These are phyloP conservation scores for Aspidapion aeneum DNA, from an alignment of 2,888 invertebrate species.

Conservation along the genomic window DNA sequence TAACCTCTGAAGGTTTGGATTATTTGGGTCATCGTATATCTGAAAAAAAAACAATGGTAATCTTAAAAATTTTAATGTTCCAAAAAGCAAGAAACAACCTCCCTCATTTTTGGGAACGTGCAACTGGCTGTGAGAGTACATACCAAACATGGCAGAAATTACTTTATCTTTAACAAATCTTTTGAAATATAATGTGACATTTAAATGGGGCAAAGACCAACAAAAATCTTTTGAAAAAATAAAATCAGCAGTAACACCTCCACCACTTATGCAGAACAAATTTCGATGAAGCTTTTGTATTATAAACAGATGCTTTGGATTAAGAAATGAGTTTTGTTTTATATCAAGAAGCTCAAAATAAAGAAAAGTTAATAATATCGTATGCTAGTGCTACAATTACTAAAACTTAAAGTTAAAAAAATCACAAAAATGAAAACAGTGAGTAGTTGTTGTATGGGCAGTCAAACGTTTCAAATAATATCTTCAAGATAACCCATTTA, in stretches of 20 bases:
- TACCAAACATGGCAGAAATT: neutral
- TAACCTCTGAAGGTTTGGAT: neutral
- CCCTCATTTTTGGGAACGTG: neutral
- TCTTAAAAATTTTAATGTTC: neutral
- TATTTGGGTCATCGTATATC: conserved; percentile 11
- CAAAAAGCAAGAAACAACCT: no score
- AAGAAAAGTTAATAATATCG: neutral
- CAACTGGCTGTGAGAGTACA: neutral
- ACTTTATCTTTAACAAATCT: neutral
- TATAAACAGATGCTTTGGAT: conserved; percentile 6
- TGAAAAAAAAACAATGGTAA: neutral
- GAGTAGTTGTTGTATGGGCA: neutral
- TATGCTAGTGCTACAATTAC: neutral
- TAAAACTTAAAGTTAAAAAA: neutral
- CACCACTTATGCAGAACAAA: neutral
- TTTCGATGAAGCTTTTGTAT: neutral
- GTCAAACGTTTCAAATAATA: neutral
- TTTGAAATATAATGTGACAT: no score
- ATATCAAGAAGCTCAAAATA: neutral
- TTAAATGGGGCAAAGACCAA: neutral
- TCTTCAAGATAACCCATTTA: conserved; percentile 3
- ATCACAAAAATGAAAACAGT: conserved; percentile 7
- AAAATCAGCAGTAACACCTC: neutral
- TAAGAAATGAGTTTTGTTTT: conserved; percentile 5
- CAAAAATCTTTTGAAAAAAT: neutral